Conservation (phyloP, 2,888 invertebrate species). For the Lasioglossum zephyrum region DNA sequence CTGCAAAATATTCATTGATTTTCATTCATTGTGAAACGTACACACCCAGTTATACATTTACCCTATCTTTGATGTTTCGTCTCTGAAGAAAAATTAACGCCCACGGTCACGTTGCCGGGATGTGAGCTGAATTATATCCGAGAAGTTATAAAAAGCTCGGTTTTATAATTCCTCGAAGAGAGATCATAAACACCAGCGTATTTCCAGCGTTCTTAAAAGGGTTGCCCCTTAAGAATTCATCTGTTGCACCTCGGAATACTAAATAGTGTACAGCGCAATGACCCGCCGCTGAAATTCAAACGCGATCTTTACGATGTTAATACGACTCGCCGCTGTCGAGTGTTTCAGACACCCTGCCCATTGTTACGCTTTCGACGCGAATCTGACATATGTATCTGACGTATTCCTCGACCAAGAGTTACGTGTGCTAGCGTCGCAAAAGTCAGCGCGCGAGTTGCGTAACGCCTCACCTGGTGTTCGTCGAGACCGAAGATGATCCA, state of each 20-base stretch:
- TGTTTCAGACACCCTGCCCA: neutral
- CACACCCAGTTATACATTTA: no score
- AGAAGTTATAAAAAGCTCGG: neutral
- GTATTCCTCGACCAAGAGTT: neutral
- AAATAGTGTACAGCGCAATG: neutral
- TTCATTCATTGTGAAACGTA: no score
- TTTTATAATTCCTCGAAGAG: neutral
- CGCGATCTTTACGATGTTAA: neutral
- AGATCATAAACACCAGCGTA: neutral
- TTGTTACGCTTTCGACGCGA: neutral
- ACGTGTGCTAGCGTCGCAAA: neutral
- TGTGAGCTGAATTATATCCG: neutral
- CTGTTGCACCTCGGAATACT: neutral
- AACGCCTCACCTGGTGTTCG: constrained; percentile 66
- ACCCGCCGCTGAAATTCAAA: neutral
- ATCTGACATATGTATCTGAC: neutral
- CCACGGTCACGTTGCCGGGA: no score
- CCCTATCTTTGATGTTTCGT: neutral
- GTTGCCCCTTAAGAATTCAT: neutral
- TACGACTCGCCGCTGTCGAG: neutral
- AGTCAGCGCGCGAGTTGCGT: neutral
- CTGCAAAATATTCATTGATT: no score
- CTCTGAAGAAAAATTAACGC: neutral
- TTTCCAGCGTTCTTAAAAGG: neutral
- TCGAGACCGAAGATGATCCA: constrained; percentile 86